Conservation (phyloP, 2,113 vertebrate species). For the Tiliqua scincoides region DNA sequence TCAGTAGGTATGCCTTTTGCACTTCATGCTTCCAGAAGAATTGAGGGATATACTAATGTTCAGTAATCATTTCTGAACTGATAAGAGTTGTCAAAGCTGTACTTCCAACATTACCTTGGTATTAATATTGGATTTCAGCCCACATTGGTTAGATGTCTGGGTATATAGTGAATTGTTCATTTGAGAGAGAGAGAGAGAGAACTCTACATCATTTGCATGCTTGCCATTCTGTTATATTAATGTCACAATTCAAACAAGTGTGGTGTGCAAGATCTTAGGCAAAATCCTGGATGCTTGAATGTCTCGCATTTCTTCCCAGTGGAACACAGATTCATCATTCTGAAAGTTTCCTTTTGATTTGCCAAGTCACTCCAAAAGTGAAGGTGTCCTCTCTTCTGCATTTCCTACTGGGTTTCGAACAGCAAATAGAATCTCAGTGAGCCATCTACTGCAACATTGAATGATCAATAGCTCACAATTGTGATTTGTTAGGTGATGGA, state of each 20-base stretch:
- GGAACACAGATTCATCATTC: not conserved
- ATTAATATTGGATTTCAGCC: not conserved
- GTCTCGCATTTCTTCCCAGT: not conserved
- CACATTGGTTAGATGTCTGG: not conserved
- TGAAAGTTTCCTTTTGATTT: not conserved
- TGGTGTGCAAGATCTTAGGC: not conserved
- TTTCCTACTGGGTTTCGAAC: slow-evolving; percentile 4
- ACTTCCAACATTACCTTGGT: not conserved
- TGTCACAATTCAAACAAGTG: not conserved
- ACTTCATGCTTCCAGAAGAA: not conserved
- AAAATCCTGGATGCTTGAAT: not conserved
- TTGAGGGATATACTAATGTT: not conserved
- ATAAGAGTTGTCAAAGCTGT: not conserved
- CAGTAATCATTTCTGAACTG: not conserved
- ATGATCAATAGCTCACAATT: slow-evolving; percentile 51
- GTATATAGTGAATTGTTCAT: not conserved
- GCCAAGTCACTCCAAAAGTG: not conserved
- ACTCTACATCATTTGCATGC: not conserved
- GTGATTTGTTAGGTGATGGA: slow-evolving; percentile 50
- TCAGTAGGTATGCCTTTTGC: not conserved
- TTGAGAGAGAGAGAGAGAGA: not conserved
- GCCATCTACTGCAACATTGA: slow-evolving; percentile 56
- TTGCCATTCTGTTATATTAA: not conserved
- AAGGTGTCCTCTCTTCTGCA: not conserved
- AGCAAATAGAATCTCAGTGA: slow-evolving; percentile 54